Evolutionary conservation across 2,888 invertebrate species (phyloP).

Genomic region (Nineta flava): DNA sequence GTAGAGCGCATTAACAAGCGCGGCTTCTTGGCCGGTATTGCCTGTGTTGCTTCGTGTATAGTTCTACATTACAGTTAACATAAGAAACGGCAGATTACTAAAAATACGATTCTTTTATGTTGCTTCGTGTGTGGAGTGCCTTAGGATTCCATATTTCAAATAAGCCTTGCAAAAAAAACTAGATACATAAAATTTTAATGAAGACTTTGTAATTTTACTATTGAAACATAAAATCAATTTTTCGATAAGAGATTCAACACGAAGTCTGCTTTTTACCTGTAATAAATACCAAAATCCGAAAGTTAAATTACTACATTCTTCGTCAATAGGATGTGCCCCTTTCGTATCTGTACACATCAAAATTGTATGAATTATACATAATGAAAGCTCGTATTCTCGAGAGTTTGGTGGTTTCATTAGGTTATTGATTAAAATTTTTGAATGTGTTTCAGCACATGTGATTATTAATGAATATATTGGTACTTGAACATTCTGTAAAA

Average conservation of each 20-base stretch:
- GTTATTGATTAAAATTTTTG: slow-evolving; percentile 35
- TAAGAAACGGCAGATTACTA: too few species aligned
- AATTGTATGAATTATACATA: slow-evolving; percentile 52
- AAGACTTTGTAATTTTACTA: too few species aligned
- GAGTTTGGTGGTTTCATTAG: slow-evolving; percentile 30
- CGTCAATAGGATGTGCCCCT: slow-evolving; percentile 78
- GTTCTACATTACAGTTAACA: too few species aligned
- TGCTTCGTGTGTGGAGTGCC: too few species aligned
- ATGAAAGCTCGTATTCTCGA: slow-evolving; percentile 35
- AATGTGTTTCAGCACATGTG: slow-evolving; percentile 55
- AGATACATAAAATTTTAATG: too few species aligned
- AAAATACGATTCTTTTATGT: too few species aligned
- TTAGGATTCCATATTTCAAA: too few species aligned
- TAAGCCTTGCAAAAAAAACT: too few species aligned
- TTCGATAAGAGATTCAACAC: slow-evolving; percentile 1
- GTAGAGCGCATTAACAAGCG: too few species aligned
- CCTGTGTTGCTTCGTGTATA: too few species aligned
- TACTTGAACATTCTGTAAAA: slow-evolving; percentile 49
- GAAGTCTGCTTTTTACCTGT: slow-evolving; percentile 49
- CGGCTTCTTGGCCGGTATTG: too few species aligned
- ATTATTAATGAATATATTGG: slow-evolving; percentile 52
- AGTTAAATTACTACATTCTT: slow-evolving; percentile 68
- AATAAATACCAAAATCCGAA: slow-evolving; percentile 87
- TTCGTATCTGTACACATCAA: slow-evolving; percentile 64
- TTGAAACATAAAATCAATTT: too few species aligned